Evolutionary conservation across 2,797 vertebrate genomes (phyloP), one percentile per base, ranked within the genome.

Genomic region (Morelia viridis): DNA sequence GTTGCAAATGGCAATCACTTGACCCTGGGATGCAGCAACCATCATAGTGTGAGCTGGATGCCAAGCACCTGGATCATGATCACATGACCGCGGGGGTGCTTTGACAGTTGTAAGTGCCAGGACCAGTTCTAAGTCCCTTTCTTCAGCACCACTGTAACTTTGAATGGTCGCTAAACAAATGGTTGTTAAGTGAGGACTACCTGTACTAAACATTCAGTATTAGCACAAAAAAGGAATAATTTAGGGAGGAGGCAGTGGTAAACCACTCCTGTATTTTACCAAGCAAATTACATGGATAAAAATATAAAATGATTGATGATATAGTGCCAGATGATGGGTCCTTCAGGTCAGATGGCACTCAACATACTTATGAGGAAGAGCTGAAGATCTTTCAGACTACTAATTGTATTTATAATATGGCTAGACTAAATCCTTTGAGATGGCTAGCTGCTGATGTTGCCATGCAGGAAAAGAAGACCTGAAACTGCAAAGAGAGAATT

Each of bases 181-280:
- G 41, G 41, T 41, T 41, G 41, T 41, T 41, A 41, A 41, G 41
- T 41, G 41, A 41, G 41, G 41, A 41, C 41, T 41, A 41, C 41
- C 41, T 41, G 41, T 41, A 41, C 41, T 96, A 96, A 96, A 95
- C 91, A 88, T 95, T 94, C 89, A 90, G 86, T 95, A 94, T 92
- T 60, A 95, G 92, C 86, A 87, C 3, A 12, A 92, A 91, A 96
- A 94, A 94, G 91, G 91, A 93, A 93, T 92, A 87, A 26, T 95
- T 93, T 94, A 91, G 94, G 87, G 90, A 26, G 60, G 15, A 41
- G 41, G 41, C 41, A 28, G 61, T 62, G 28, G 4, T 41, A 76
- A 76, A 41, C 7, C 31, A 22, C 1, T 9, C 68, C 68, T 76
- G 68, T 76, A 41, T 19, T 76, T 76, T 76, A 35, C 17, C 35